A percentile compares a stretch with the other conserved stretches of the same genome.
phyloP scores from a whole-genome alignment of 2,797 vertebrate species.

The Intellagama lesueurii region DNA sequence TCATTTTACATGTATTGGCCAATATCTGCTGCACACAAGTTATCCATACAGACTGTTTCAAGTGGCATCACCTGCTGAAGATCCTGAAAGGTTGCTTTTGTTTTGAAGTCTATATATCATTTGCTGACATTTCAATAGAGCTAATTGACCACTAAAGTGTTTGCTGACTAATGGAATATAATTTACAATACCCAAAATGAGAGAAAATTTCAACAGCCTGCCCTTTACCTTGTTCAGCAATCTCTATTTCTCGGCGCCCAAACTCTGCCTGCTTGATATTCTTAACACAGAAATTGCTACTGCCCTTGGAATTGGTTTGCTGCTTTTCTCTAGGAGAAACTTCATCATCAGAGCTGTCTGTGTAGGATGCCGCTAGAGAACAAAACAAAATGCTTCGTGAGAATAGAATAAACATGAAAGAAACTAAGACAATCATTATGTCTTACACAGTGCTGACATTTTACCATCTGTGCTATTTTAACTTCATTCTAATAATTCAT shows the following conservation, averaged over 20 bases:
- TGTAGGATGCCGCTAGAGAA: constrained; percentile 93
- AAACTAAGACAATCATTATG: constrained; percentile 18
- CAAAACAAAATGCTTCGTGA: constrained; percentile 48
- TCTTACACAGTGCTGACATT: constrained; percentile 19
- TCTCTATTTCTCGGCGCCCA: constrained; percentile 96
- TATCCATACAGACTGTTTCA: not conserved
- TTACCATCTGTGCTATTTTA: constrained; percentile 36
- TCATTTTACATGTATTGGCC: not conserved
- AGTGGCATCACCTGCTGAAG: rapidly evolving
- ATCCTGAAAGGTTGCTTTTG: not conserved
- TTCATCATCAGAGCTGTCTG: constrained; percentile 98
- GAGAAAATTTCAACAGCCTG: not conserved
- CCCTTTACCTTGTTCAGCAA: constrained; percentile 94
- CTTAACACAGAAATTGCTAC: constrained; percentile 98
- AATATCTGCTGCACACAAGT: not conserved
- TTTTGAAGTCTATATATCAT: not conserved
- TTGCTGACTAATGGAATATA: not conserved
- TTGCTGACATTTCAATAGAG: constrained; percentile 10
- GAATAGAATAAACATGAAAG: constrained; percentile 14
- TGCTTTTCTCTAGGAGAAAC: constrained; percentile 95
- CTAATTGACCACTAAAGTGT: not conserved
- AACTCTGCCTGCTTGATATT: constrained; percentile 99
- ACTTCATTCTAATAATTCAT: constrained; percentile 15
- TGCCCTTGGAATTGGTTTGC: constrained; percentile 94
- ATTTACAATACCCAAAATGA: constrained; percentile 3